phyloP scores from a whole-genome alignment of 2,888 invertebrate species.

The Hydrotaea cyrtoneurina region DNA sequence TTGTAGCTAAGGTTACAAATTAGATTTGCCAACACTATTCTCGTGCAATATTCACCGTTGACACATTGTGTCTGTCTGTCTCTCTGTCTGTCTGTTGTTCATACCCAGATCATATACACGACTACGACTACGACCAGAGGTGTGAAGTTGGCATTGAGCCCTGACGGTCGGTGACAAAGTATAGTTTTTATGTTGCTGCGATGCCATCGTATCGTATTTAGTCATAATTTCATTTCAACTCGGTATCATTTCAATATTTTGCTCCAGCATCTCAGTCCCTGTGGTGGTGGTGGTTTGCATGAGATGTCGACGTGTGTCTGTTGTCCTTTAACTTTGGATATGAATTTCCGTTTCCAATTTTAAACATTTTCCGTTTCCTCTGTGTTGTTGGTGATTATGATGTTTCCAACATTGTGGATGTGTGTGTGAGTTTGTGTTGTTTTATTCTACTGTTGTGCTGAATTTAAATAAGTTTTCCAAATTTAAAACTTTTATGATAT shows the following conservation, averaged over 20 bases:
- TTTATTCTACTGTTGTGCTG: slow-evolving; percentile 41
- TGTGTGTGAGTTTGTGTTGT: slow-evolving; percentile 19
- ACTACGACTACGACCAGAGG: not conserved
- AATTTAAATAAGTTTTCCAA: slow-evolving; percentile 45
- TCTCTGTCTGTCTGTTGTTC: not conserved
- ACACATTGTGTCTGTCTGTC: not conserved
- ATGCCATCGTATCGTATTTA: not conserved
- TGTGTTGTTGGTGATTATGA: not conserved
- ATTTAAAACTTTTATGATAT: slow-evolving; percentile 38
- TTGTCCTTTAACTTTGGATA: slow-evolving; percentile 38
- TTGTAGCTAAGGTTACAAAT: slow-evolving; percentile 4
- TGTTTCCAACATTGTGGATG: not conserved
- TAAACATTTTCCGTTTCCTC: slow-evolving; percentile 50
- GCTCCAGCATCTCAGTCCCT: not conserved
- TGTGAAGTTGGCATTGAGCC: not conserved
- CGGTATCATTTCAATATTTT: not conserved
- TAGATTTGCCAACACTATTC: slow-evolving; percentile 18
- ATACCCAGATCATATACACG: not conserved
- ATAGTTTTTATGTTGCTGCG: not conserved
- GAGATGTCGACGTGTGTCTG: not conserved
- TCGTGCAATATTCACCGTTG: slow-evolving; percentile 7
- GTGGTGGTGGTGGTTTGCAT: not conserved
- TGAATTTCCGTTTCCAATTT: slow-evolving; percentile 59
- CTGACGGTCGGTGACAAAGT: not conserved
- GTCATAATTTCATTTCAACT: slow-evolving; percentile 24